Evolutionary conservation across 2,113 vertebrate genomes (phyloP).

Genomic region (Collichthys lucidus): DNA sequence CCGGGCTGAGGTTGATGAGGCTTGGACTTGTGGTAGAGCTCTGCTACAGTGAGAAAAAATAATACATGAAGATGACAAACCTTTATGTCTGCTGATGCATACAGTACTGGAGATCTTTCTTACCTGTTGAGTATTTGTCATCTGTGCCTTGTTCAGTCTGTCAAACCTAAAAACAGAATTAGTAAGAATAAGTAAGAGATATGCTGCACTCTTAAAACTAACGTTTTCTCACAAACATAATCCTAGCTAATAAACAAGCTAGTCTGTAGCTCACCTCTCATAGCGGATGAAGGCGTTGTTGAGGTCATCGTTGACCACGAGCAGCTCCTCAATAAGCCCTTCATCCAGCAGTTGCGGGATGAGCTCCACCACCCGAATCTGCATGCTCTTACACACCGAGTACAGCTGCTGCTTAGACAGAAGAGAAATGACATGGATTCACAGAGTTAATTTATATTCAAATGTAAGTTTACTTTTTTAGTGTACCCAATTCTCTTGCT

Average conservation of each 20-base stretch:
- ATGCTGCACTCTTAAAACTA: accelerated
- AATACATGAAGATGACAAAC: neutral
- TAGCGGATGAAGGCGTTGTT: constrained; percentile 95
- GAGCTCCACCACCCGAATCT: constrained; percentile 93
- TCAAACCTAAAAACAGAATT: constrained; percentile 88
- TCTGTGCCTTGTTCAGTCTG: constrained; percentile 87
- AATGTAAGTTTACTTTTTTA: neutral
- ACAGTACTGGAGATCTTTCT: neutral
- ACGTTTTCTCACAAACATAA: neutral
- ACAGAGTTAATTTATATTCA: neutral
- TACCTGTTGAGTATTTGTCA: constrained; percentile 70
- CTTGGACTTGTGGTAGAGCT: constrained; percentile 50
- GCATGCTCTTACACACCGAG: constrained; percentile 91
- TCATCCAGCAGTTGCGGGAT: constrained; percentile 91
- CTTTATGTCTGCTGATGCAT: neutral
- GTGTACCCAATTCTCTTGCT: neutral
- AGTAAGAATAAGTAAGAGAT: neutral
- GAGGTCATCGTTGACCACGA: constrained; percentile 95
- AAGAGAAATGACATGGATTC: neutral
- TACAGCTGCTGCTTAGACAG: constrained; percentile 82
- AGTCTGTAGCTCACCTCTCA: constrained; percentile 81
- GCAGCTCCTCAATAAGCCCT: constrained; percentile 91
- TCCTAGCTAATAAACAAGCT: neutral
- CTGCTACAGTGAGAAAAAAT: constrained; percentile 36
- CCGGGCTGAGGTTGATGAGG: constrained; percentile 83